Conservation (phyloP, 2,888 invertebrate genomes). For the Orthosia cruda region DNA sequence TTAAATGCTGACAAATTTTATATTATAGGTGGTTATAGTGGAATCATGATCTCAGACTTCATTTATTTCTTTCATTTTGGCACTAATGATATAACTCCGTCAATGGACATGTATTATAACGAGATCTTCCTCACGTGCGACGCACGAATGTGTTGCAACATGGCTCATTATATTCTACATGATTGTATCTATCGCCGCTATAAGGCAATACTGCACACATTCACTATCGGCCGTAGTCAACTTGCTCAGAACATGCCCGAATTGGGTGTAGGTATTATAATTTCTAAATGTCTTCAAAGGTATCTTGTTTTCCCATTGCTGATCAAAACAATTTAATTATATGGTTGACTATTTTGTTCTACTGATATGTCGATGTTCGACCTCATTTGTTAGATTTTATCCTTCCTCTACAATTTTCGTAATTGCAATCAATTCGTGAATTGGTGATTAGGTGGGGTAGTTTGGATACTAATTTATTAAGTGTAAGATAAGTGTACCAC, state of each 20-base stretch:
- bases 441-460: too few relatives aligned
- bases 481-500: too few relatives aligned
- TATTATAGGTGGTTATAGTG: too few relatives aligned
- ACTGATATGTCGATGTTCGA: background rate
- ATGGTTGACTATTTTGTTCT: too few relatives aligned
- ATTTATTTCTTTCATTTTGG: background rate
- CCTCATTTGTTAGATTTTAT: background rate
- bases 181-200: conserved; percentile 27
- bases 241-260: background rate
- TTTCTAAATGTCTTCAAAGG: background rate
- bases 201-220: conserved; percentile 14
- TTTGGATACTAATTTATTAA: too few relatives aligned
- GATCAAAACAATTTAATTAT: background rate
- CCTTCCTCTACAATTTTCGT: background rate
- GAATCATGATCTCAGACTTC: background rate
- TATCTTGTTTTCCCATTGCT: background rate
- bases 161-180: conserved; percentile 30
- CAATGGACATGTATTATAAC: conserved; percentile 4
- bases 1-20: too few relatives aligned
- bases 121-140: conserved; percentile 32
- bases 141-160: conserved; percentile 27
- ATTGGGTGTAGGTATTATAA: background rate
- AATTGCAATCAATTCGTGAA: too few relatives aligned
- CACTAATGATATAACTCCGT: conserved; percentile 1
- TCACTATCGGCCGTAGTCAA: conserved; percentile 15